Percentiles rank a stretch among this genome's conserved stretches.
phyloP scores from a whole-genome alignment of 1,140 invertebrate genomes.

The Drosophila ananassae region DNA sequence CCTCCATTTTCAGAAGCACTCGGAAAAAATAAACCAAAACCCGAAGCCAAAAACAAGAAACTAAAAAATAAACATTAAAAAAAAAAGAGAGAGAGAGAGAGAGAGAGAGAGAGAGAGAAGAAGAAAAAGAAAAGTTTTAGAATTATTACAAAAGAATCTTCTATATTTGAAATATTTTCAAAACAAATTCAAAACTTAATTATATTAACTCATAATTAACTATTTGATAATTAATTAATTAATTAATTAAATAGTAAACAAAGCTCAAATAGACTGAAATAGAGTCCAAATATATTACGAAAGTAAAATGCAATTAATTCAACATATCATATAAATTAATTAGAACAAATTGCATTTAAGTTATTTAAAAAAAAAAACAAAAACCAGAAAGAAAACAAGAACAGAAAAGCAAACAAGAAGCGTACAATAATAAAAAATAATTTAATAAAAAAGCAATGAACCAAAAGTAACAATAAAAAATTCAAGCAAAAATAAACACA shows the following conservation, averaged over 20 bases:
- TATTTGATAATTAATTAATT: conserved; percentile 42
- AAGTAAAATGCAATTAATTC: conserved; percentile 70
- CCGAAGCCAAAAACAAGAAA: conserved; percentile 14
- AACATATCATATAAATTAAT: conserved; percentile 83
- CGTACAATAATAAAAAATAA: conserved; percentile 17
- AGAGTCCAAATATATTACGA: conserved; percentile 81
- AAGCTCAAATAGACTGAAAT: conserved; percentile 84
- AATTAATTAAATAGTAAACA: conserved; percentile 59
- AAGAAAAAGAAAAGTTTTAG: conserved; percentile 29
- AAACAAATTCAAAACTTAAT: conserved; percentile 35
- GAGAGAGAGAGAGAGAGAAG: conserved; percentile 3
- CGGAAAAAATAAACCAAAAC: conserved; percentile 2
- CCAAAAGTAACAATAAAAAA: conserved; percentile 38
- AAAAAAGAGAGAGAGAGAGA: conserved; percentile 11
- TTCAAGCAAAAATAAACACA: too few relatives aligned
- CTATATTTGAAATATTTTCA: conserved; percentile 52
- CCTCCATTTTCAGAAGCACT: not conserved
- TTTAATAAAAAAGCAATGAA: conserved; percentile 27
- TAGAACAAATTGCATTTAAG: conserved; percentile 80
- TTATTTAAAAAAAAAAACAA: conserved; percentile 49
- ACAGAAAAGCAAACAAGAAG: conserved; percentile 16
- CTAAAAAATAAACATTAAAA: not conserved
- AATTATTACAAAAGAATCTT: conserved; percentile 38
- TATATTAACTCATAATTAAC: conserved; percentile 47
- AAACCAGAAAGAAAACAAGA: conserved; percentile 13